Evolutionary conservation across 2,113 vertebrate genomes (phyloP).

Genomic region (Dissostichus mawsoni): DNA sequence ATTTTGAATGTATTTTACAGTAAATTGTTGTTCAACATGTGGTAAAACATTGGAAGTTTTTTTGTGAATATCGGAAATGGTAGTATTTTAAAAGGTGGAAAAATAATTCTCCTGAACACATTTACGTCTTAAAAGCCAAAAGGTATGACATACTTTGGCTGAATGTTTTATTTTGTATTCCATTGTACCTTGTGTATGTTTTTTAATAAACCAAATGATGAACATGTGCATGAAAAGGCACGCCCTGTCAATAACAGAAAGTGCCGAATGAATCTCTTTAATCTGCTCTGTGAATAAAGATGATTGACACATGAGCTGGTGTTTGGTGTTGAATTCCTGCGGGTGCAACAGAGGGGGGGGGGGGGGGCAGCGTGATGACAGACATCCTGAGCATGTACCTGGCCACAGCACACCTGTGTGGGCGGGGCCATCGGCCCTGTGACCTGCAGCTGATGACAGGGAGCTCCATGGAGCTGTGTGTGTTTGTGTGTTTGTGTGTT

Average conservation of each 20-base stretch:
- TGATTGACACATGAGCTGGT: conserved; percentile 43
- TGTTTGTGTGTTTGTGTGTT: conserved; percentile 6
- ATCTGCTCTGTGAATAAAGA: conserved; percentile 69
- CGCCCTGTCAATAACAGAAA: neutral
- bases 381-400: conserved; percentile 39
- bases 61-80: neutral
- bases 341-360: neutral
- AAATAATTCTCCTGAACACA: conserved; percentile 28
- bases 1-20: conserved; percentile 22
- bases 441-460: conserved; percentile 76
- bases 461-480: neutral
- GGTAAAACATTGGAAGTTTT: conserved; percentile 9
- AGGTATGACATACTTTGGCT: neutral
- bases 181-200: conserved; percentile 1
- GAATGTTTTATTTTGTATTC: conserved; percentile 44
- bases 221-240: conserved; percentile 4
- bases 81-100: neutral
- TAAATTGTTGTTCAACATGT: conserved; percentile 49
- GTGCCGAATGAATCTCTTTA: conserved; percentile 23
- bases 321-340: conserved; percentile 63
- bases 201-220: conserved; percentile 10
- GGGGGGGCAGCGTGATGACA: conserved; percentile 39
- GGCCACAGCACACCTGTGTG: conserved; percentile 75
- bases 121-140: conserved; percentile 7
- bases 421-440: conserved; percentile 62